These are phyloP conservation scores for Phocides pigmalion DNA, from an alignment of 1,140 invertebrate genomes.

Conservation along the genomic window DNA sequence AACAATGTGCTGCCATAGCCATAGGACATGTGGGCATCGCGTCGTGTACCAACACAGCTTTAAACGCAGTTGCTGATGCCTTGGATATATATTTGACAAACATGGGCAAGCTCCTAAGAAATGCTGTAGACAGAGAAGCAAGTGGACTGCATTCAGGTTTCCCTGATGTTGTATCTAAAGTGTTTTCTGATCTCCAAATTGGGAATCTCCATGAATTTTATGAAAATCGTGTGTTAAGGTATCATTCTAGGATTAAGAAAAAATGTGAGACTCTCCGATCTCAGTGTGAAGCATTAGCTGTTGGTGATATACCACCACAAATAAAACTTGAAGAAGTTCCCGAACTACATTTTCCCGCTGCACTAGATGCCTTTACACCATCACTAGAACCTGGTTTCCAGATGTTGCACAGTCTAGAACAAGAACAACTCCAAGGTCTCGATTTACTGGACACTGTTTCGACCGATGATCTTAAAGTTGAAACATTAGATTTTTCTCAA, in stretches of 20 bases:
- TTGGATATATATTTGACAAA: slow-evolving; percentile 75
- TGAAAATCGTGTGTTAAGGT: slow-evolving; percentile 65
- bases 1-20: slow-evolving; percentile 77
- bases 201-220: slow-evolving; percentile 77
- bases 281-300: slow-evolving; percentile 66
- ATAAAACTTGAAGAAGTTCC: slow-evolving; percentile 79
- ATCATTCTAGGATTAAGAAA: slow-evolving; percentile 67
- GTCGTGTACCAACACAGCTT: slow-evolving; percentile 67
- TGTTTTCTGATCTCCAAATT: slow-evolving; percentile 77
- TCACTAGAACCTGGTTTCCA: slow-evolving; percentile 80
- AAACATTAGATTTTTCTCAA: slow-evolving; percentile 71
- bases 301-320: slow-evolving; percentile 69
- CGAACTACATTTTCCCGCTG: slow-evolving; percentile 80
- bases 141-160: slow-evolving; percentile 70
- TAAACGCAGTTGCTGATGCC: slow-evolving; percentile 72
- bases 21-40: slow-evolving; percentile 71
- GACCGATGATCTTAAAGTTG: slow-evolving; percentile 73
- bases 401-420: slow-evolving; percentile 80
- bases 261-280: slow-evolving; percentile 62
- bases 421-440: slow-evolving; percentile 74
- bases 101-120: slow-evolving; percentile 75
- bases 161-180: slow-evolving; percentile 78
- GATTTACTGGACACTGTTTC: slow-evolving; percentile 70
- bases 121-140: slow-evolving; percentile 75
- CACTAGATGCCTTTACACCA: slow-evolving; percentile 75